phyloP scores from a whole-genome alignment of 2,888 invertebrate species.

The Eubasilissa splendida region DNA sequence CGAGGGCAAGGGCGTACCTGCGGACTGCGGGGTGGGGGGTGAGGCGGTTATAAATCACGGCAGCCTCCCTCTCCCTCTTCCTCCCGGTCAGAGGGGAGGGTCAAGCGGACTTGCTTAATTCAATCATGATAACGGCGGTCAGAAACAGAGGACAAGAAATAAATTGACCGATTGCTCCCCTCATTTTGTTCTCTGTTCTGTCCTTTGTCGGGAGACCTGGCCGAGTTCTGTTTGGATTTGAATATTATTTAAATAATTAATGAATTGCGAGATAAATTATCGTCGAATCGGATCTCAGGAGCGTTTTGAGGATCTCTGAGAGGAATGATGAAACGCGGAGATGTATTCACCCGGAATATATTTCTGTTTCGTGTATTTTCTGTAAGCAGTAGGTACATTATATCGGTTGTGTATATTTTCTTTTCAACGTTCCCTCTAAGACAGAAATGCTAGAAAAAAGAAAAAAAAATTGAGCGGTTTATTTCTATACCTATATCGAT shows the following conservation, averaged over 20 bases:
- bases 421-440: too few species aligned
- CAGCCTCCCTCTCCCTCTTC: background rate
- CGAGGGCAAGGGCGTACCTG: slow-evolving; percentile 29
- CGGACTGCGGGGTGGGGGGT: background rate
- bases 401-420: too few species aligned
- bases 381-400: background rate
- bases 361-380: background rate
- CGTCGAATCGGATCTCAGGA: background rate
- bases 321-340: too few species aligned
- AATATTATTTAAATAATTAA: slow-evolving; percentile 42
- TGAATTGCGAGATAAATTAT: slow-evolving; percentile 25
- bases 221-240: slow-evolving; percentile 28
- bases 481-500: too few species aligned
- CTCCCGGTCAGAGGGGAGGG: slow-evolving; percentile 25
- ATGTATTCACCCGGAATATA: too few species aligned
- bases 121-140: slow-evolving; percentile 73
- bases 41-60: slow-evolving; percentile 39
- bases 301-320: background rate
- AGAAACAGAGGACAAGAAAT: slow-evolving; percentile 67
- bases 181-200: slow-evolving; percentile 57
- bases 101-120: slow-evolving; percentile 65
- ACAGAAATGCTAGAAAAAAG: too few species aligned
- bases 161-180: slow-evolving; percentile 71
- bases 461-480: too few species aligned
- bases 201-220: background rate